Conservation (phyloP, 2,888 invertebrate species). For the Fragum whitleyi region DNA sequence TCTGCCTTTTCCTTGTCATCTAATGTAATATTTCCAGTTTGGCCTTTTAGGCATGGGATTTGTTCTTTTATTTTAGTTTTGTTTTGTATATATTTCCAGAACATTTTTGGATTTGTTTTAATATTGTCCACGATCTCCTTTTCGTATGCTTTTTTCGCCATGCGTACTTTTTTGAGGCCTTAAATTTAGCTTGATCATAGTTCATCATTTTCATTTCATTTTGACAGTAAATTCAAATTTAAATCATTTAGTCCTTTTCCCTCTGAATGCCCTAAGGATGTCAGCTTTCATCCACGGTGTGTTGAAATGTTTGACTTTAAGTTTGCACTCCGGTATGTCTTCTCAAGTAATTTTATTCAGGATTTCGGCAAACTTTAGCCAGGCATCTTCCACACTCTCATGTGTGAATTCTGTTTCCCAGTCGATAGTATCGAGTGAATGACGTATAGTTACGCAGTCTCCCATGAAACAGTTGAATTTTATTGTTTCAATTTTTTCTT, state of each 20-base stretch:
- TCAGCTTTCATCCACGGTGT: constrained; percentile 11
- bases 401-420: too few relatives aligned
- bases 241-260: not conserved
- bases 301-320: not conserved
- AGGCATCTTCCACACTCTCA: not conserved
- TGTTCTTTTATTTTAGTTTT: too few relatives aligned
- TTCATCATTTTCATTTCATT: not conserved
- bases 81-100: too few relatives aligned
- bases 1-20: not conserved
- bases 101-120: too few relatives aligned
- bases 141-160: too few relatives aligned
- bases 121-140: too few relatives aligned
- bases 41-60: not conserved
- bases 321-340: constrained; percentile 11
- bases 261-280: constrained; percentile 1
- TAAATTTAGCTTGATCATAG: too few relatives aligned
- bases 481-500: not conserved
- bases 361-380: too few relatives aligned
- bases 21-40: not conserved
- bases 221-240: constrained; percentile 13
- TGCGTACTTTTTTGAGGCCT: not conserved
- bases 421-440: not conserved
- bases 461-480: not conserved
- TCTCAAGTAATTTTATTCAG: too few relatives aligned
- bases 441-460: not conserved